A percentile compares a stretch with the other conserved stretches of the same genome.
phyloP scores from a whole-genome alignment of 1,140 invertebrate genomes.

The Parapsyche elsis region DNA sequence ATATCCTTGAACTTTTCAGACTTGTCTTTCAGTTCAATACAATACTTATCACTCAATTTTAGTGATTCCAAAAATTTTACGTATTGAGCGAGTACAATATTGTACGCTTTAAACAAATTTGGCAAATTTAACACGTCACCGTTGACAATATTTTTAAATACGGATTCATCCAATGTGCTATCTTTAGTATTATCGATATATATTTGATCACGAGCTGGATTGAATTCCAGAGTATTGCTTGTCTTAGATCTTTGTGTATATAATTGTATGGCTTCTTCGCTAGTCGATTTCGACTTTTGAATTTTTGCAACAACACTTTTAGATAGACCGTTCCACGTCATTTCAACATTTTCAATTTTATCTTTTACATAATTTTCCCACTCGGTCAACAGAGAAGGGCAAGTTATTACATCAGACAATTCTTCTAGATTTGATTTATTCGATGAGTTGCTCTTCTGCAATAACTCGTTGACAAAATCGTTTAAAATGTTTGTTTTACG shows the following conservation, averaged over 20 bases:
- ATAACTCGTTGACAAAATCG: neutral
- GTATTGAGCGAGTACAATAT: neutral
- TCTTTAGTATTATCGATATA: neutral
- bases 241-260: slow-evolving; percentile 41
- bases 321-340: slow-evolving; percentile 25
- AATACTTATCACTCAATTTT: neutral
- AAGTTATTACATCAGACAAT: slow-evolving; percentile 37
- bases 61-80: neutral
- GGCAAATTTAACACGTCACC: slow-evolving; percentile 49
- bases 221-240: slow-evolving; percentile 41
- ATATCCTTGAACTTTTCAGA: neutral
- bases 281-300: slow-evolving; percentile 38
- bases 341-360: slow-evolving; percentile 29
- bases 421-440: slow-evolving; percentile 15
- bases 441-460: neutral
- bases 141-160: neutral
- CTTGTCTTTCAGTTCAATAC: neutral
- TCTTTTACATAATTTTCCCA: slow-evolving; percentile 43
- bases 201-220: slow-evolving; percentile 26
- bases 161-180: neutral
- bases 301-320: slow-evolving; percentile 1
- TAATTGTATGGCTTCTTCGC: slow-evolving; percentile 40
- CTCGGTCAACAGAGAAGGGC: slow-evolving; percentile 25
- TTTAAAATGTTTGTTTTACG: slow-evolving; percentile 29
- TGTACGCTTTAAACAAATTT: slow-evolving; percentile 47